Base-by-base conservation (phyloP, 2,113 vertebrate species). In the Poecile atricapillus region DNA sequence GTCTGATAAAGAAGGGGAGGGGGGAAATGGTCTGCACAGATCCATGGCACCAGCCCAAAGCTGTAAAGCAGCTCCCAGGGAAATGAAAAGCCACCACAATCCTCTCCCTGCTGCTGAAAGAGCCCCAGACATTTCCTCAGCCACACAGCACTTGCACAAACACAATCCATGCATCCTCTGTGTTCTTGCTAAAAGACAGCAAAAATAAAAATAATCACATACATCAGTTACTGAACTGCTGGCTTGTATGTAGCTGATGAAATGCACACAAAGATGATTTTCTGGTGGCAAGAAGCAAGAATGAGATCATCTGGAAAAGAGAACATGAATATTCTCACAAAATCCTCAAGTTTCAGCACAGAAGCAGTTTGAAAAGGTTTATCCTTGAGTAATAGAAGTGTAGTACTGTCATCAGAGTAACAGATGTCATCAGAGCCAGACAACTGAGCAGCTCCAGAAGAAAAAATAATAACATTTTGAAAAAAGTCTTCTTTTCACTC, bases 291-390 rank as follows among this genome's bases (percentile, higher is more conserved):
- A 86, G n/a, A 83, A 86, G 47, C 37, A 73, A 83, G 89, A 92
- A 95, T 80, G 73, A 96, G 93, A 92, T 89, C 76, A 91, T 93
- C 52, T 77, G 64, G 68, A 89, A 90, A 88, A 63, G 21, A 78
- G n/a, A 91, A 83, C 41, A 58, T 53, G 64, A 89, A 81, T 87
- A 82, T 85, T 91, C 80, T 91, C 68, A 89, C 47, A 86, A 90
- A 93, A 83, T 62, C 69, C 43, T 84, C 77, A 53, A 69, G 52
- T 55, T 86, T 92, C 50, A 89, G 55, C 89, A 91, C 12, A 74
- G 80, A 62, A 85, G 39, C 53, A 74, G 76, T 75, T 83, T 74
- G 16, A 58, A 81, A 80, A 78, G 52, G 31, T 77, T 89, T 80
- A 49, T 77, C 63, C 27, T 64, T 44, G 37, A 17, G 17, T 84